Conservation (phyloP, 1,140 invertebrate species). For the Melanaphis sacchari region DNA sequence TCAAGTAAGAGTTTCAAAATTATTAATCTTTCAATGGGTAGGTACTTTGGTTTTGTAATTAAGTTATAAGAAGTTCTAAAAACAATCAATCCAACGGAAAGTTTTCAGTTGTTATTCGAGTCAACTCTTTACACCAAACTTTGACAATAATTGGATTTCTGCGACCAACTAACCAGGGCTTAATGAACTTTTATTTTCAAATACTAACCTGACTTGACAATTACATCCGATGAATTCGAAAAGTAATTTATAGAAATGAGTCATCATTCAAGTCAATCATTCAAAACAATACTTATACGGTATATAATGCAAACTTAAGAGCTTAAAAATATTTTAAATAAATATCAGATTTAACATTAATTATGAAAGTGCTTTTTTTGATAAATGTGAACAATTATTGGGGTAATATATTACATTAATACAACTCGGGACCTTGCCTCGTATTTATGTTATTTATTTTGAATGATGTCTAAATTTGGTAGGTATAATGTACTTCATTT, state of each 20-base stretch:
- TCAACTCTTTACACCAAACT: slow-evolving; percentile 42
- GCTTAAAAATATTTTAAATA: background rate
- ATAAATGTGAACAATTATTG: background rate
- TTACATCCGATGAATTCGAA: slow-evolving; percentile 36
- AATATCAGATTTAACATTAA: background rate
- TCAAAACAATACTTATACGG: background rate
- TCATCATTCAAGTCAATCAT: background rate
- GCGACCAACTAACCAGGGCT: background rate
- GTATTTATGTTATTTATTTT: background rate
- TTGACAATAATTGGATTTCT: slow-evolving; percentile 41
- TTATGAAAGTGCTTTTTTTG: background rate
- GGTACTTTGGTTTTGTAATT: background rate
- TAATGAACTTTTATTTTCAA: slow-evolving; percentile 51
- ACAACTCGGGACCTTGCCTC: background rate
- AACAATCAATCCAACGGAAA: slow-evolving; percentile 31
- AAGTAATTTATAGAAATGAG: slow-evolving; percentile 20
- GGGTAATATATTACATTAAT: background rate
- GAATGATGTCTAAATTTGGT: background rate
- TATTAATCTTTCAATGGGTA: background rate
- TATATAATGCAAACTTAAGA: background rate
- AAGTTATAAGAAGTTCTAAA: slow-evolving; percentile 33
- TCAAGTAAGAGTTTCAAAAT: background rate
- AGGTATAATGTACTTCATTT: background rate
- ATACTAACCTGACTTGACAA: slow-evolving; percentile 30
- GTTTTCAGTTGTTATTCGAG: slow-evolving; percentile 38